A percentile compares a stretch with the other conserved stretches of the same genome.
Conservation (phyloP, 2,797 vertebrate genomes). For the Argentina silus region DNA sequence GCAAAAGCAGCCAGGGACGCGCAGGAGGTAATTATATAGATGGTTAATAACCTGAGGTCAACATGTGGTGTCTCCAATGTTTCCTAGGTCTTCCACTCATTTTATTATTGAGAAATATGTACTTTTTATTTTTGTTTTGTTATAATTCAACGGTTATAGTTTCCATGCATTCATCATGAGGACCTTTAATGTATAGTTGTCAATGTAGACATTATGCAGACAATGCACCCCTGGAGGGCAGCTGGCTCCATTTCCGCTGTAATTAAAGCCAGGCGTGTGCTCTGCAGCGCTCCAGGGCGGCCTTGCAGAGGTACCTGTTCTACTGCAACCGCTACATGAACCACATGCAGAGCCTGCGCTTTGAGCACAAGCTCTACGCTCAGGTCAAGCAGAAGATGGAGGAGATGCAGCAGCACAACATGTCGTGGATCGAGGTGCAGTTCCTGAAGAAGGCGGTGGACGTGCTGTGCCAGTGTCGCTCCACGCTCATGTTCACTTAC, state of each 20-base stretch:
- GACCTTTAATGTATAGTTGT: not conserved
- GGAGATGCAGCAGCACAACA: constrained; percentile 99
- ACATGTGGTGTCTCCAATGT: not conserved
- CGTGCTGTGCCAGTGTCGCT: constrained; percentile 96
- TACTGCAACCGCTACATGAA: constrained; percentile 99
- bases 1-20: constrained; percentile 99
- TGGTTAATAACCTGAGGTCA: not conserved
- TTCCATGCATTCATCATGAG: too few relatives aligned
- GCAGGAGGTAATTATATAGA: constrained; percentile 86
- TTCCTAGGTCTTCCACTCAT: not conserved
- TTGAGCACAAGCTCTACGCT: constrained; percentile 99
- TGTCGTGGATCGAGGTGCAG: constrained; percentile 99
- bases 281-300: constrained; percentile 97
- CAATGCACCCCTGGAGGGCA: not conserved
- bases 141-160: too few relatives aligned
- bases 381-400: constrained; percentile 99
- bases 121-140: not conserved
- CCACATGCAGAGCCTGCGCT: constrained; percentile 99
- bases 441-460: constrained; percentile 99
- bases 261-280: constrained; percentile 78
- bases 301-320: constrained; percentile 99
- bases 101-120: not conserved
- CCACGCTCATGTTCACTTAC: constrained; percentile 96
- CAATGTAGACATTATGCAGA: not conserved
- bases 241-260: not conserved